These are phyloP conservation scores for Hycleus phaleratus DNA, from an alignment of 1,140 invertebrate genomes.

Conservation along the genomic window DNA sequence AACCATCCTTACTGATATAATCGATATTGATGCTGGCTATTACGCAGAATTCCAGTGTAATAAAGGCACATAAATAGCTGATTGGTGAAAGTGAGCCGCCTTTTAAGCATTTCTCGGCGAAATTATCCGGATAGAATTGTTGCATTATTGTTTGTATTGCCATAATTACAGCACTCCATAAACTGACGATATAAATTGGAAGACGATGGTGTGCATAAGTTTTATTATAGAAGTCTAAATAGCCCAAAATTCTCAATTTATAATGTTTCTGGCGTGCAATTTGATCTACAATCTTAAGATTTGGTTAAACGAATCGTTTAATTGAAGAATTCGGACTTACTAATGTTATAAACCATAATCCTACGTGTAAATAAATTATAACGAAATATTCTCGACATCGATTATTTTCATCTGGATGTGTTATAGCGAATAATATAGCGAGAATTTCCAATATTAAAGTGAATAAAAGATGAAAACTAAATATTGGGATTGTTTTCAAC, in stretches of 20 bases:
- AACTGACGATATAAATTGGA: slow-evolving; percentile 54
- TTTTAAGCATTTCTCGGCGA: slow-evolving; percentile 49
- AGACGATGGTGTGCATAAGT: slow-evolving; percentile 51
- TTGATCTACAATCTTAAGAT: slow-evolving; percentile 48
- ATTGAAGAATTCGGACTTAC: slow-evolving; percentile 29
- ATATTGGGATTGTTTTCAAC: slow-evolving; percentile 42
- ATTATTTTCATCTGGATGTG: slow-evolving; percentile 47
- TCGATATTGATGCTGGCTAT: slow-evolving; percentile 48
- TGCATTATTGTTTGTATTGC: slow-evolving; percentile 53
- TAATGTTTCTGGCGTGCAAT: slow-evolving; percentile 51
- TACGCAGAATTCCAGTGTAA: slow-evolving; percentile 48
- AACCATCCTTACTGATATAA: slow-evolving; percentile 49
- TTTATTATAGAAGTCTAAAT: slow-evolving; percentile 58
- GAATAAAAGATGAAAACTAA: slow-evolving; percentile 42
- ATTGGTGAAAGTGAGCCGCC: slow-evolving; percentile 50
- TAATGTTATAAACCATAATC: slow-evolving; percentile 54
- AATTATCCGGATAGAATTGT: slow-evolving; percentile 54
- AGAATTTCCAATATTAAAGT: slow-evolving; percentile 49
- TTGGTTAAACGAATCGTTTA: not conserved
- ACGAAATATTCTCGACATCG: slow-evolving; percentile 60
- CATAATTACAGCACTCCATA: slow-evolving; percentile 54
- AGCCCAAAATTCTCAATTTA: slow-evolving; percentile 51
- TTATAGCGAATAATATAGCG: slow-evolving; percentile 49
- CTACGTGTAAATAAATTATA: slow-evolving; percentile 54
- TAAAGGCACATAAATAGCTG: slow-evolving; percentile 49